A percentile compares a stretch with the other conserved stretches of the same genome.
These are phyloP conservation scores for Chymomyza procnemis DNA, from an alignment of 2,888 invertebrate genomes.

Conservation along the genomic window DNA sequence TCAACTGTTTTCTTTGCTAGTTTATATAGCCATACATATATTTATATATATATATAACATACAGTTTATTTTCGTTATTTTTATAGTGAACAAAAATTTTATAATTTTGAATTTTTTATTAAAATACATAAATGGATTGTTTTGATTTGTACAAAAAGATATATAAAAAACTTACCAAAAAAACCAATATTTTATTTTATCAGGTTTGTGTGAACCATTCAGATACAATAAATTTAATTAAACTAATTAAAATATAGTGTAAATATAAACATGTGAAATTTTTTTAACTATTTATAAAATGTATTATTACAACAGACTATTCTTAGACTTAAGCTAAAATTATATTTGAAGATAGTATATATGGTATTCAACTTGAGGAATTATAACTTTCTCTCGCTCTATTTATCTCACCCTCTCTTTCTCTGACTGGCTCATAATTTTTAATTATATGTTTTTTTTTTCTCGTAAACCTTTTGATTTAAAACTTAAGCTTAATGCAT, in stretches of 20 bases:
- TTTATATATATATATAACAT: constrained; percentile 32
- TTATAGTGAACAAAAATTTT: not conserved
- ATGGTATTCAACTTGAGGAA: constrained; percentile 19
- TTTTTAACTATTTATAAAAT: constrained; percentile 10
- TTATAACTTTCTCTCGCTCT: not conserved
- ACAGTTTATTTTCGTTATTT: constrained; percentile 7
- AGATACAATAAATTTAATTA: not conserved
- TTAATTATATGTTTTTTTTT: constrained; percentile 1
- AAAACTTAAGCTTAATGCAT: not conserved
- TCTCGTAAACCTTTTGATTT: not conserved
- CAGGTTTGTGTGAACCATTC: not conserved
- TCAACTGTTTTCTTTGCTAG: not conserved
- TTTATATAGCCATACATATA: constrained; percentile 7
- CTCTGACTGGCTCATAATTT: not conserved
- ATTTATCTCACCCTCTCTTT: constrained; percentile 15
- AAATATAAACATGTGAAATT: constrained; percentile 25
- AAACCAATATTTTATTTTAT: not conserved
- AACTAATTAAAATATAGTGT: not conserved
- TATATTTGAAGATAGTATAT: constrained; percentile 27
- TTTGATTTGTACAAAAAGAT: constrained; percentile 11
- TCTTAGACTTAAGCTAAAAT: constrained; percentile 23
- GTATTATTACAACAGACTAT: constrained; percentile 45
- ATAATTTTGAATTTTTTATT: not conserved
- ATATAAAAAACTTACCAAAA: constrained; percentile 7
- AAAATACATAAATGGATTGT: not conserved